Percentiles rank a stretch among this genome's conserved stretches.
Evolutionary conservation across 2,888 invertebrate genomes (phyloP).

Genomic region (Ectemnius lituratus): DNA sequence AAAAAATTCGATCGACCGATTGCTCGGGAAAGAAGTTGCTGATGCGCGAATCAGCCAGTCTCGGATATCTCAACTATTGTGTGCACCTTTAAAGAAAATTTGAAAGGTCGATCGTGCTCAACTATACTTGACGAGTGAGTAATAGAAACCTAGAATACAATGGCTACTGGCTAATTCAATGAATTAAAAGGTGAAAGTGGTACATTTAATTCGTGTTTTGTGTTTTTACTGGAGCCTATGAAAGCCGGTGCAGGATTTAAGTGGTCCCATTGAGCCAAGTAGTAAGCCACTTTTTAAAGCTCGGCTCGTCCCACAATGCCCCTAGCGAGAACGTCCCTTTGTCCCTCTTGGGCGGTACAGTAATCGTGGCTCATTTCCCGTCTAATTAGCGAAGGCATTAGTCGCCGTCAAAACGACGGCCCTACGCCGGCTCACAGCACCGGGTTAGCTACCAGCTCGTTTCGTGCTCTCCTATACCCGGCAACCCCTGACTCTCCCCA

Average conservation of each 20-base stretch:
- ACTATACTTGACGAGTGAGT: constrained; percentile 16
- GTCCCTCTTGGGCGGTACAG: constrained; percentile 32
- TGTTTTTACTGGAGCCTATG: too few relatives aligned
- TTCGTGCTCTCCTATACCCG: too few relatives aligned
- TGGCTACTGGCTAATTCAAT: too few relatives aligned
- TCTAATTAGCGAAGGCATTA: constrained; percentile 60
- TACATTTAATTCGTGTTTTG: too few relatives aligned
- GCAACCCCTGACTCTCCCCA: too few relatives aligned
- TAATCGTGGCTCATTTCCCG: constrained; percentile 58
- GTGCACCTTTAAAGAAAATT: constrained; percentile 17
- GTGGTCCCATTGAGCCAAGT: not conserved
- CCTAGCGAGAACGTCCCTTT: constrained; percentile 20
- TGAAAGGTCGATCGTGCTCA: constrained; percentile 12
- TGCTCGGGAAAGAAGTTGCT: constrained; percentile 44
- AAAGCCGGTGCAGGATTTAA: too few relatives aligned
- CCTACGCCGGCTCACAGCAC: not conserved
- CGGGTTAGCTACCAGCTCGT: too few relatives aligned
- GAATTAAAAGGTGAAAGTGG: too few relatives aligned
- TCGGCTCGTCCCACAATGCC: constrained; percentile 5
- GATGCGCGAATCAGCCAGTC: constrained; percentile 34
- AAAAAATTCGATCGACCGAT: constrained; percentile 45
- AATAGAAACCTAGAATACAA: too few relatives aligned
- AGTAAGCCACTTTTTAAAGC: constrained; percentile 13
- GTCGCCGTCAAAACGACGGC: constrained; percentile 47
- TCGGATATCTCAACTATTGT: too few relatives aligned